Evolutionary conservation across 1,140 invertebrate species (phyloP), one percentile per base, ranked within the genome.

Genomic region (Cyclina sinensis): DNA sequence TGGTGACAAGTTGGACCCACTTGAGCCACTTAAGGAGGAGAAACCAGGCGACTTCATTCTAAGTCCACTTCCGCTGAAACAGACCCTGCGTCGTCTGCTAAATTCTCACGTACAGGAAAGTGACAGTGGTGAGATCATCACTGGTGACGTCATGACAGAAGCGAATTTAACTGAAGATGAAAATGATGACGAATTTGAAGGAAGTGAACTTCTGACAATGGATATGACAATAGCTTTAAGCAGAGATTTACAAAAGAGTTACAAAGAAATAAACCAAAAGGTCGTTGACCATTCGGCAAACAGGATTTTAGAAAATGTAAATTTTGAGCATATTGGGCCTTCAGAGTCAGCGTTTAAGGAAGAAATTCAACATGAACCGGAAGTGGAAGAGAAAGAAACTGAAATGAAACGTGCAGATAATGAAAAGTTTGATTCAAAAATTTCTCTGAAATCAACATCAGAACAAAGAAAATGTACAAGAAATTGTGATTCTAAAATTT

Each of bases 21-120:
- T 70, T 16, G 18, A 39, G 18, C 1, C 65, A 37, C 27, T 70
- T 0, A 70, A 70, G 18, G 32, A 43, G 21, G 48, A 39, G 12
- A 59, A 30, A 24, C 48, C 18, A 57, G 59, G 59, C 27, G 74
- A 86, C 39, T 59, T 86, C 11, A 37, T 51, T 30, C 54, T 65
- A 18, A 86, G 84, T 24, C 84, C 84, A 24, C 30, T 76, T 2
- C 84, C 84, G 21, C 30, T 86, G 5, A 86, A 78, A 54, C 46
- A 78, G n/a, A 86, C 84, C 11, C 54, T 86, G 18, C 4, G 24
- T 32, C 84, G 84, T 30, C 54, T 78, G 24, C 21, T 62, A 24
- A 65, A 78, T 27, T 18, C 35, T 14, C 7, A 30, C 11, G 32
- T 46, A 46, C 32, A 86, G 46, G 30, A 11, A n/a, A 86, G 84